These are phyloP conservation scores for Podabrus alpinus DNA, from an alignment of 2,888 invertebrate species.

Conservation along the genomic window DNA sequence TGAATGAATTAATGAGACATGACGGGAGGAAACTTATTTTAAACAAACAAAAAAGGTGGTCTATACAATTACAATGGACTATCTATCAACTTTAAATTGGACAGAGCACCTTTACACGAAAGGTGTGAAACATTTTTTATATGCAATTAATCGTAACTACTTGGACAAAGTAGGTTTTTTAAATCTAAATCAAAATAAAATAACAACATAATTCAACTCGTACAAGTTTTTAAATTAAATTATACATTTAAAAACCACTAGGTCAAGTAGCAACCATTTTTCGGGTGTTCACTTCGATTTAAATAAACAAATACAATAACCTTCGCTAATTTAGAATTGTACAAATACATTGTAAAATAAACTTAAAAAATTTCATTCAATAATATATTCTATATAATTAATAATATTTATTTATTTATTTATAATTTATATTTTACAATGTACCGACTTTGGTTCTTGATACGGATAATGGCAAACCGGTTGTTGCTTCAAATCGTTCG, in stretches of 20 bases:
- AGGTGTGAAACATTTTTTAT: slow-evolving; percentile 11
- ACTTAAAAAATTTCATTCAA: slow-evolving; percentile 1
- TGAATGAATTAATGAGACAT: neutral
- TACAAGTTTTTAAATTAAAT: slow-evolving; percentile 3
- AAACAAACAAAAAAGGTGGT: slow-evolving; percentile 22
- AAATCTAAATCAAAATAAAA: neutral
- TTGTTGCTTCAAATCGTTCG: slow-evolving; percentile 4
- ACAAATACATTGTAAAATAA: slow-evolving; percentile 42
- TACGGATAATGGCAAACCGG: slow-evolving; percentile 7
- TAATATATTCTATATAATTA: slow-evolving; percentile 27
- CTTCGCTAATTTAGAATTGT: slow-evolving; percentile 35
- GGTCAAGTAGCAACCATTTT: slow-evolving; percentile 16
- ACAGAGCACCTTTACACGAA: slow-evolving; percentile 30
- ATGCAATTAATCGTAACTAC: slow-evolving; percentile 6
- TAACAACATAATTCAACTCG: neutral
- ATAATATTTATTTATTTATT: slow-evolving; percentile 16
- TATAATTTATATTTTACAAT: slow-evolving; percentile 30
- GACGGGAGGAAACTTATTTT: neutral
- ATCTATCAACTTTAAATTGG: slow-evolving; percentile 23
- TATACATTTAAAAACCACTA: neutral
- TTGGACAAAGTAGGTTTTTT: neutral
- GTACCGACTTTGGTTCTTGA: slow-evolving; percentile 30
- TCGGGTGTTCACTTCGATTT: slow-evolving; percentile 38
- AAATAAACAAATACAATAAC: slow-evolving; percentile 46
- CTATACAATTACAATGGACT: slow-evolving; percentile 21